Percentiles rank a stretch among this genome's conserved stretches.
Conservation (phyloP, 2,888 invertebrate genomes). For the Epirrita christyi region DNA sequence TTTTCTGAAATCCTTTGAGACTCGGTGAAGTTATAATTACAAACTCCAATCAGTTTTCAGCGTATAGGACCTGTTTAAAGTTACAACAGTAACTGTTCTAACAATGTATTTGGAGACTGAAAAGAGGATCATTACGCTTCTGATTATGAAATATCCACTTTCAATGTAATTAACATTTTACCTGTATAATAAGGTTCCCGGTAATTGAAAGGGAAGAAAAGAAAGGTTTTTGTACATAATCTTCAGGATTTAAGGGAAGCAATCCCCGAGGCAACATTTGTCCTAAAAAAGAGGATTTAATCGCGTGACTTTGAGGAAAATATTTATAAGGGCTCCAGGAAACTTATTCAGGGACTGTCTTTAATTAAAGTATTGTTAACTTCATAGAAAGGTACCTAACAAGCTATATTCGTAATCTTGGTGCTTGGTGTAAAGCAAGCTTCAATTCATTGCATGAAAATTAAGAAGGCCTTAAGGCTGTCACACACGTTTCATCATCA, state of each 20-base stretch:
- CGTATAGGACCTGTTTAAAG: conserved; percentile 9
- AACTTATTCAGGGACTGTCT: conserved; percentile 15
- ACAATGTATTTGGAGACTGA: conserved; percentile 4
- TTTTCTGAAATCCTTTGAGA: conserved; percentile 30
- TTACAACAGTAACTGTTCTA: conserved; percentile 6
- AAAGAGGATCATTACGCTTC: conserved; percentile 15
- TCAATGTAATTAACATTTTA: conserved; percentile 23
- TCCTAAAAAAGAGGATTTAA: conserved; percentile 28
- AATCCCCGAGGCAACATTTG: conserved; percentile 28
- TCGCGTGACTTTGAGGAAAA: conserved; percentile 29
- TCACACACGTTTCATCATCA: no score
- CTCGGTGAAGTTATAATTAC: conserved; percentile 26
- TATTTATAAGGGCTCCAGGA: conserved; percentile 15
- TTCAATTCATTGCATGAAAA: conserved; percentile 27
- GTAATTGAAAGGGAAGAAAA: conserved; percentile 12
- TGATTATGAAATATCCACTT: conserved; percentile 11
- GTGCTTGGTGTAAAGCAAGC: no score
- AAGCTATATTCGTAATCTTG: not conserved
- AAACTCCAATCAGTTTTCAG: conserved; percentile 19
- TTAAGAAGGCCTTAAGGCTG: no score
- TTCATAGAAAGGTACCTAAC: conserved; percentile 2
- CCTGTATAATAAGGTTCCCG: conserved; percentile 8
- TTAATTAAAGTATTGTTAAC: conserved; percentile 25
- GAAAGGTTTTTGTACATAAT: conserved; percentile 11
- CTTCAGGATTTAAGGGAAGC: conserved; percentile 13